Evolutionary conservation across 1,140 invertebrate genomes (phyloP), one percentile per base, ranked within the genome.

Genomic region (Micrasema longulum): DNA sequence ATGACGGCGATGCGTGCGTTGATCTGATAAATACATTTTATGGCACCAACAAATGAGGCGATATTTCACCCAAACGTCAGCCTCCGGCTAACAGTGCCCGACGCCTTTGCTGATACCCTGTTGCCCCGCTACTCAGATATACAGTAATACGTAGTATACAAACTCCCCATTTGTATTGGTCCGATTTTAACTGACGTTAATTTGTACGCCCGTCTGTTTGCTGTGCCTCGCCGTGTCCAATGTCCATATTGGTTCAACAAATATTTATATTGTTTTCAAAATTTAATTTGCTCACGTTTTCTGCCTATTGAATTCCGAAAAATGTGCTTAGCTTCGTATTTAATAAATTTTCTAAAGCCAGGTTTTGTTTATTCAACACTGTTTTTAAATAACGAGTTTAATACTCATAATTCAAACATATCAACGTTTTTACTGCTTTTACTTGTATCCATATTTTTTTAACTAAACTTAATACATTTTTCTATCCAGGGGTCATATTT

Each of bases 1-100:
- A 26, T 64, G 69, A 71, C 62, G 47, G 18, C 60, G 50, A 71
- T 72, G 71, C 63, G 71, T 67, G 71, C 43, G 71, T 62, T 66
- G 48, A 72, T 72, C 71, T 72, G 71, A 72, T 72, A 72, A 72
- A 72, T 72, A 67, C 63, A 64, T 52, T 72, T 66, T 72, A 67
- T 72, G 71, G 63, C 52, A 52, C 64, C 71, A 72, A 60, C 64
- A 72, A 72, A 72, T 72, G 71, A 72, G 71, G 71, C 67, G 63
- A 72, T 72, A 72, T 72, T 72, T 72, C 71, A 72, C 35, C 23
- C 22, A 41, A 18, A 38, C 50, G 63, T 41, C 43, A 43, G 71
- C 71, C 52, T 31, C 36, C 35, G 52, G 66, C 36, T 1, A 23
- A 12, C 41, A 11, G 12, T 47, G 23, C 14, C 14, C 18, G 18